Conservation (phyloP, 2,888 invertebrate species). For the Scrobipalpa atriplicella region DNA sequence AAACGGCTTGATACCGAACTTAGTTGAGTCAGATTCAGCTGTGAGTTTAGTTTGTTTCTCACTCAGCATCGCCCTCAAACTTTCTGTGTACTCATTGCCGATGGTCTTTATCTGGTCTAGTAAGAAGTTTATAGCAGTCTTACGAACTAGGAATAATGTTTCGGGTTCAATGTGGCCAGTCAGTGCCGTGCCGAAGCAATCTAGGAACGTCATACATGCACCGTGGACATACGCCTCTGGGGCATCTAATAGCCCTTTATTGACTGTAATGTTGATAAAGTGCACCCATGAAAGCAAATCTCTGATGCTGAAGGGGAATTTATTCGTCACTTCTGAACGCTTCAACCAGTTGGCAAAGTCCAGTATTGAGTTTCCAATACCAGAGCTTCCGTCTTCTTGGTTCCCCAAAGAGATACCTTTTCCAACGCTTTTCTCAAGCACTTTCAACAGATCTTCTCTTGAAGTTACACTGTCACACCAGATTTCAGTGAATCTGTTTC, state of each 20-base stretch:
- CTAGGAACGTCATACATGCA: conserved; percentile 94
- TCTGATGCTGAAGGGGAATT: conserved; percentile 93
- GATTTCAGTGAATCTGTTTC: conserved; percentile 99
- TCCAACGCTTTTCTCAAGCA: conserved; percentile 90
- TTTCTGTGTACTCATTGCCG: conserved; percentile 63
- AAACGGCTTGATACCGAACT: conserved; percentile 91
- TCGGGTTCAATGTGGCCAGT: conserved; percentile 86
- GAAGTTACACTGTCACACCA: conserved; percentile 94
- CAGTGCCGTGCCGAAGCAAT: conserved; percentile 93
- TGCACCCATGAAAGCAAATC: conserved; percentile 96
- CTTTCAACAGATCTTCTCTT: conserved; percentile 88
- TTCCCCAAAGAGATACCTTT: conserved; percentile 79
- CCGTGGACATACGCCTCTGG: conserved; percentile 93
- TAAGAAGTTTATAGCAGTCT: conserved; percentile 82
- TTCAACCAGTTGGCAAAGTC: conserved; percentile 92
- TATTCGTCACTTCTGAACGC: conserved; percentile 86
- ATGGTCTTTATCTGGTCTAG: conserved; percentile 75
- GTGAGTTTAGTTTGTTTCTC: conserved; percentile 58
- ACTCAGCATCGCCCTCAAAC: conserved; percentile 56
- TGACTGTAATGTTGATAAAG: conserved; percentile 89
- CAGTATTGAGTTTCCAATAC: conserved; percentile 88
- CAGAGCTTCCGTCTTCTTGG: conserved; percentile 78
- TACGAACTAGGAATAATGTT: conserved; percentile 69
- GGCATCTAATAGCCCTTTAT: conserved; percentile 68
- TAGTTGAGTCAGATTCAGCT: conserved; percentile 59